Evolutionary conservation across 1,140 invertebrate species (phyloP), one percentile per base, ranked within the genome.

Genomic region (Tetramorium alpestre): DNA sequence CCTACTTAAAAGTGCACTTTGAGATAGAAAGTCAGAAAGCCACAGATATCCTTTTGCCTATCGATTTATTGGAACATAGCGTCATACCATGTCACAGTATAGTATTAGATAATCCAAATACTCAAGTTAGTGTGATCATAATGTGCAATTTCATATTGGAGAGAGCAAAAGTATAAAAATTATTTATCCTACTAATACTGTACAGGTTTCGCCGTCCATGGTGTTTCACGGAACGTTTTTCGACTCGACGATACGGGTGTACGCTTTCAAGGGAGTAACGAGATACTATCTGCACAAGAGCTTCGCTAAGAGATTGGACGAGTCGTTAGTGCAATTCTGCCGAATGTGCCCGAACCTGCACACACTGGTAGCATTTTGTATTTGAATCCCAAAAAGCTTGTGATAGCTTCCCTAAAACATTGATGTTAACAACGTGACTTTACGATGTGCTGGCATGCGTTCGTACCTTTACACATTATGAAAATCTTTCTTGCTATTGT

Each of bases 71-170:
- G 85, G 96, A 96, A 89, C 96, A 97, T 38, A 96, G 96, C 85
- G 96, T 96, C 65, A 96, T 96, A 47, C 97, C 97, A 0, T 97
- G 97, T 69, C 96, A 96, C 69, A 97, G 97, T 89, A 96, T 98
- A 75, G 94, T 97, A 10, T 96, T 97, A 88, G 96, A 97, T 88
- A 96, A 97, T 75, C 96, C 97, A 41, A 96, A 96, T 87, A 96
- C 96, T 1, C 96, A 96, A 93, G 97, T 97, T 91, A 92, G 87
- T 84, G 47, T 49, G 3, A 22, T 33, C 3, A 47, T 44, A 18
- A 25, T 81, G 16, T 33, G 18, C 3, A 25, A 47, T 58, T 49
- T 5, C 25, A 56, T 58, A n/a, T 33, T 38, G n/a, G 5, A 49
- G 1, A 67, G 1, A 67, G 25, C 51, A 38, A 4, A 69, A n/a